Base-by-base conservation (phyloP, 2,888 invertebrate genomes). In the Drosophila prostipennis region DNA sequence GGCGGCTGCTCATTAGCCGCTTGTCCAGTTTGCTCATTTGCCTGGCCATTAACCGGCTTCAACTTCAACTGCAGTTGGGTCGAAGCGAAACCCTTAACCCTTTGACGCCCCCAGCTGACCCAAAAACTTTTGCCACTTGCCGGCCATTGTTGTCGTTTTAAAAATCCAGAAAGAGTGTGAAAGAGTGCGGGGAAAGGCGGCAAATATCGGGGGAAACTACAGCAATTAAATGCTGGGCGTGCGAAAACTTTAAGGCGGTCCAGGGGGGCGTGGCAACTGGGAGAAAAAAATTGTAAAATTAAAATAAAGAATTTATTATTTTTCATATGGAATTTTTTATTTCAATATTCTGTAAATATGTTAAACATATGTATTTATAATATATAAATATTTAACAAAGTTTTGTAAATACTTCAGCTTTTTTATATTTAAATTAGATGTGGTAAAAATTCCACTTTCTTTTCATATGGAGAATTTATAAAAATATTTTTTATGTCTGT, bases 141-240 rank as follows among this genome's bases (percentile, higher is more conserved):
- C 58, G 71, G 64, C 61, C 64, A 72, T 72, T 72, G 71, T 72
- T 72, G 71, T 72, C 71, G 71, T 64, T 64, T 43, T 54, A 34
- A 52, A 58, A 57, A 58, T 51, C 26, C 42, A 37, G 36, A 14
- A 19, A n/a, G 23, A 29, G 26, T 14, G n/a, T 5, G 10, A 32
- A 13, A 36, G 32, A 51, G 39, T 43, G 59, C 48, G 40, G 46
- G 52, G 26, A 45, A 42, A 7, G 64, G 39, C 39, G 48, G 65
- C 36, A 52, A 54, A 53, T 61, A 55, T 53, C 46, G 63, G 37
- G 63, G 53, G 59, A 67, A 59, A 67, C 78, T 74, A 72, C 46
- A 71, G 83, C 80, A 83, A 83, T 83, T 81, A 83, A 81, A 78
- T 72, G 72, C 59, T 60, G 78, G 80, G 76, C 65, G 83, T 70